A percentile compares a stretch with the other conserved stretches of the same genome.
Evolutionary conservation across 2,888 invertebrate genomes (phyloP).

Genomic region (Cancer borealis): DNA sequence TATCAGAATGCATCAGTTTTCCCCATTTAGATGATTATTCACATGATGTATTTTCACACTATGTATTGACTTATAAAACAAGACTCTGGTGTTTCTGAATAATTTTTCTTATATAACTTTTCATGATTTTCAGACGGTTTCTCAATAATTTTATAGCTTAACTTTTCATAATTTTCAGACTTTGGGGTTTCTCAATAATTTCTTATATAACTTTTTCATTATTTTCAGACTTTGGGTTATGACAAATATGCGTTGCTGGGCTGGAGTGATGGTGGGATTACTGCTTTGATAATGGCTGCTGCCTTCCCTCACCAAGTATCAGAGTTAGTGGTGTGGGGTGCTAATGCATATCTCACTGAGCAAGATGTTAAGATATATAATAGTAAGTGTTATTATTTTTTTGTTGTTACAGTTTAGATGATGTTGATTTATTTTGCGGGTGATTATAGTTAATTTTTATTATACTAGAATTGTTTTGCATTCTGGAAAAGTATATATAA

Average conservation of each 20-base stretch:
- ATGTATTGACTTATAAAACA: no score
- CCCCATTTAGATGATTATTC: no score
- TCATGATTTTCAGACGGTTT: no score
- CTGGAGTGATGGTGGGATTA: constrained; percentile 94
- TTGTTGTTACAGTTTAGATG: background rate
- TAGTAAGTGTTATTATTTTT: constrained; percentile 81
- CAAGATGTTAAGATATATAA: constrained; percentile 85
- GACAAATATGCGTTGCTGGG: constrained; percentile 89
- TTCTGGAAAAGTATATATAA: no score
- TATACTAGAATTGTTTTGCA: background rate
- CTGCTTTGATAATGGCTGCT: constrained; percentile 88
- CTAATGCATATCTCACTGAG: constrained; percentile 87
- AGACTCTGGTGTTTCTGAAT: no score
- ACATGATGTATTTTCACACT: no score
- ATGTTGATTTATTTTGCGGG: no score
- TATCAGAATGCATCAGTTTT: no score
- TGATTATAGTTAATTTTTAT: background rate
- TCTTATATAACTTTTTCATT: background rate
- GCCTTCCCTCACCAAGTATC: constrained; percentile 85
- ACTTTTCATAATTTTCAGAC: no score
- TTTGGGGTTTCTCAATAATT: no score
- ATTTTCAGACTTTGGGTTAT: constrained; percentile 83
- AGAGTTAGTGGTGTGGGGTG: constrained; percentile 89
- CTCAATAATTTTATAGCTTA: no score
- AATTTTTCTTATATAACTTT: no score